Percentiles rank a stretch among this genome's conserved stretches.
These are phyloP conservation scores for Camelus dromedarius DNA, from an alignment of 2,113 vertebrate genomes.

Conservation along the genomic window DNA sequence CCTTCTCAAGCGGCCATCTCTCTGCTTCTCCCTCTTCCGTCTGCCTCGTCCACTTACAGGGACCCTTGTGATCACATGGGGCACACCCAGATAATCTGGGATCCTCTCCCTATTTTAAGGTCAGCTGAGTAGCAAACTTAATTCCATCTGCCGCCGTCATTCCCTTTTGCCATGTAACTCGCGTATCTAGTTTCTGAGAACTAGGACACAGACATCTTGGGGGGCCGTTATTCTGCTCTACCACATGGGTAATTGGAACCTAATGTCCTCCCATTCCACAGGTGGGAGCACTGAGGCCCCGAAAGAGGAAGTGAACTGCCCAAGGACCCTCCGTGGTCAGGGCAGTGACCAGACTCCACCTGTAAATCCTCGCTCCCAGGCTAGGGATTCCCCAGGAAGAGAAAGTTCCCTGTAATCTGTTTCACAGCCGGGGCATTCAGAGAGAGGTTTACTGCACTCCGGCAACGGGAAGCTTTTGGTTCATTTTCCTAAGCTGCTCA, in stretches of 20 bases:
- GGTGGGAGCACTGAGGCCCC: neutral
- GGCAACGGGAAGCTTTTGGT: neutral
- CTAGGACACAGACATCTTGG: neutral
- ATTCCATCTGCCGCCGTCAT: neutral
- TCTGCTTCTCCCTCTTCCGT: neutral
- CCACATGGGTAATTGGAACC: neutral
- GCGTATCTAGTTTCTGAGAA: neutral
- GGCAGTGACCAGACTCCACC: neutral
- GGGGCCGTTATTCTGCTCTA: neutral
- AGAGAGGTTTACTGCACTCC: neutral
- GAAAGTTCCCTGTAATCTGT: rapidly evolving
- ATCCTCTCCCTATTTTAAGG: neutral
- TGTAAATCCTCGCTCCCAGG: neutral
- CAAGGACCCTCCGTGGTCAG: rapidly evolving
- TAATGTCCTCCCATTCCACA: neutral
- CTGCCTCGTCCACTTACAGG: neutral
- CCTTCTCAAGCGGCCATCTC: neutral
- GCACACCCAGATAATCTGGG: neutral
- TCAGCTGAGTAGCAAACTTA: neutral
- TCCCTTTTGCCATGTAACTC: neutral
- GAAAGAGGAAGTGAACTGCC: neutral
- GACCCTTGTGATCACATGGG: neutral
- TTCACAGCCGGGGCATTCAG: neutral
- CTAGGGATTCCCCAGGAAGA: neutral
- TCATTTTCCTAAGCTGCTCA: neutral